Evolutionary conservation across 2,888 invertebrate genomes (phyloP).

Genomic region (Muschampia plurimacula): DNA sequence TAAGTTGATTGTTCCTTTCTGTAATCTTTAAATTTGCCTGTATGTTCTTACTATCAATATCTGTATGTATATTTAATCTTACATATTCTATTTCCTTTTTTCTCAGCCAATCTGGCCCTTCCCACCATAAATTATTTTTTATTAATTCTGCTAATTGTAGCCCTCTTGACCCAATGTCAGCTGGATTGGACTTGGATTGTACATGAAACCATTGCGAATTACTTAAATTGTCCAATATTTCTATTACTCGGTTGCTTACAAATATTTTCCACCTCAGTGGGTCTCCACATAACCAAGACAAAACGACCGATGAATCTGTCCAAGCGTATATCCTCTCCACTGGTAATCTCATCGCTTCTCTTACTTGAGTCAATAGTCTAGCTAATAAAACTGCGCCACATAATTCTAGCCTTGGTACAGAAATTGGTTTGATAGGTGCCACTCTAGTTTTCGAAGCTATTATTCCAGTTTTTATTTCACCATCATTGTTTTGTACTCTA

Average conservation of each 20-base stretch:
- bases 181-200: neutral
- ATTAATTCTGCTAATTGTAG: neutral
- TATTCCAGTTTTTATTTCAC: too few relatives aligned
- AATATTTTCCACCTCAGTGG: neutral
- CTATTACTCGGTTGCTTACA: neutral
- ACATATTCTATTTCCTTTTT: neutral
- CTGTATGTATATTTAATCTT: neutral
- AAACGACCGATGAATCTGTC: neutral
- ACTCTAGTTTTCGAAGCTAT: too few relatives aligned
- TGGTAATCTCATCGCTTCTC: too few relatives aligned
- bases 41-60: neutral
- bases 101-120: neutral
- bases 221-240: neutral
- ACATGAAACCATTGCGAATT: neutral
- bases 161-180: neutral
- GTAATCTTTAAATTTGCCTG: neutral
- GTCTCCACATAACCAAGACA: constrained; percentile 3
- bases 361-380: too few relatives aligned
- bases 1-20: neutral
- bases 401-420: too few relatives aligned
- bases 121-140: neutral
- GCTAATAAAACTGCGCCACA: too few relatives aligned
- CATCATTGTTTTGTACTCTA: too few relatives aligned
- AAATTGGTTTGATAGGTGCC: too few relatives aligned
- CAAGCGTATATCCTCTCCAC: too few relatives aligned